Evolutionary conservation across 2,113 vertebrate species (phyloP).

Genomic region (Empidonax alnorum): DNA sequence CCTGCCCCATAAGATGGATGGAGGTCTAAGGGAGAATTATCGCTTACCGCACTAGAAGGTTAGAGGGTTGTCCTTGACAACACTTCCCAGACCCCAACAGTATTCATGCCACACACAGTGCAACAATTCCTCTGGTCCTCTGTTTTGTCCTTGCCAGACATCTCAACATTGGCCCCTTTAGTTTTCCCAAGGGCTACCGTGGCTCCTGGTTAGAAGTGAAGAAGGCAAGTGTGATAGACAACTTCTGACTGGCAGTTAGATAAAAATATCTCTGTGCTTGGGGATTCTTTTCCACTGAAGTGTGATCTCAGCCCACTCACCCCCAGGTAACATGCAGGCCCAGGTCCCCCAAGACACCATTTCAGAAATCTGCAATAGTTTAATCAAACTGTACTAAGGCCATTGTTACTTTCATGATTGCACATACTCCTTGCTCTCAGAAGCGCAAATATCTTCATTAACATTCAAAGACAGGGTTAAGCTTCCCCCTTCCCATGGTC

Average conservation of each 20-base stretch:
- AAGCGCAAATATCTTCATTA: neutral
- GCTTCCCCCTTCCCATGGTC: fast-evolving
- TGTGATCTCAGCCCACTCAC: neutral
- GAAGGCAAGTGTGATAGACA: neutral
- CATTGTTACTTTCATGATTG: neutral
- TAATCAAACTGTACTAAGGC: neutral
- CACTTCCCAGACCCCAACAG: neutral
- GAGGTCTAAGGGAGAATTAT: neutral
- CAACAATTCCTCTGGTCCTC: neutral
- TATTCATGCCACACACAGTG: neutral
- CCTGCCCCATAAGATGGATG: neutral
- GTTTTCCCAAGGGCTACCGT: neutral
- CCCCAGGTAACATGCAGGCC: neutral
- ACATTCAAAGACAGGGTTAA: neutral
- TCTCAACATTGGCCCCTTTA: neutral
- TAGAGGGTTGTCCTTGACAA: neutral
- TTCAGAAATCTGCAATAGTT: neutral
- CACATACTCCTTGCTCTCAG: neutral
- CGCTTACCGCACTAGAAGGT: neutral
- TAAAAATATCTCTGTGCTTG: neutral
- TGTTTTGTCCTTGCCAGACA: neutral
- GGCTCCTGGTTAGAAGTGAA: neutral
- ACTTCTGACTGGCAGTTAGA: neutral
- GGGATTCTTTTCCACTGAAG: neutral
- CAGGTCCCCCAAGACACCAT: neutral